Evolutionary conservation across 1,140 invertebrate species (phyloP).

Genomic region (Phymastichus coffea): DNA sequence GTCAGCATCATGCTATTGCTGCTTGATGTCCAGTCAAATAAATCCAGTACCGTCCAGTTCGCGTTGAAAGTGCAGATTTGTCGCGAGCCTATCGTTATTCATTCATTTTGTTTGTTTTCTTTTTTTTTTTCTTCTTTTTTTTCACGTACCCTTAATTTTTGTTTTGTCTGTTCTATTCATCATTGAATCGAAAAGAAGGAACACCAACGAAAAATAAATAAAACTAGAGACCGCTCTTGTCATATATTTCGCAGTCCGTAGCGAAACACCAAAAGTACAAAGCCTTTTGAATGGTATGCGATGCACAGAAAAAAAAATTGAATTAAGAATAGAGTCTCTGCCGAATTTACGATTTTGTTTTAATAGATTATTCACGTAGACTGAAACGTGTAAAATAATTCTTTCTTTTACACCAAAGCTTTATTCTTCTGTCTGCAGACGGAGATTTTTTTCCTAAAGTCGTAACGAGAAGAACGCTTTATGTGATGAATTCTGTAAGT

Average conservation of each 20-base stretch:
- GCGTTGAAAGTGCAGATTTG: constrained; percentile 34
- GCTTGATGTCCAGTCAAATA: constrained; percentile 45
- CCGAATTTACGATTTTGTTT: not conserved
- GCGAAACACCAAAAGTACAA: constrained; percentile 8
- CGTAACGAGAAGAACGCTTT: constrained; percentile 9
- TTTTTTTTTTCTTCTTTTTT: constrained; percentile 15
- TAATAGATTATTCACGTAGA: not conserved
- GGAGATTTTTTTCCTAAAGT: constrained; percentile 10
- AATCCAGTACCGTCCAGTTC: constrained; percentile 52
- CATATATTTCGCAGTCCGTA: constrained; percentile 12
- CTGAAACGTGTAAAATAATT: constrained; percentile 10
- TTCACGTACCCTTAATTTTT: too few species aligned
- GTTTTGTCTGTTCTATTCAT: not conserved
- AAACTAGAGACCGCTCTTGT: constrained; percentile 17
- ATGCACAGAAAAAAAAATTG: too few species aligned
- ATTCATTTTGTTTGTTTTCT: not conserved
- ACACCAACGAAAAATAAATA: constrained; percentile 22
- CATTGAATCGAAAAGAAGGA: not conserved
- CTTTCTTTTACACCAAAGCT: constrained; percentile 26
- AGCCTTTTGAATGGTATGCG: constrained; percentile 8
- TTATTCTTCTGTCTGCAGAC: constrained; percentile 16
- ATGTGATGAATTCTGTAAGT: constrained; percentile 1
- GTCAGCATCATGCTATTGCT: constrained; percentile 40
- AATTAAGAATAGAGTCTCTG: not conserved
- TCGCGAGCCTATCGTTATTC: constrained; percentile 8